Base-by-base conservation (phyloP, 2,888 invertebrate genomes). In the Dinocampus coccinellae region DNA sequence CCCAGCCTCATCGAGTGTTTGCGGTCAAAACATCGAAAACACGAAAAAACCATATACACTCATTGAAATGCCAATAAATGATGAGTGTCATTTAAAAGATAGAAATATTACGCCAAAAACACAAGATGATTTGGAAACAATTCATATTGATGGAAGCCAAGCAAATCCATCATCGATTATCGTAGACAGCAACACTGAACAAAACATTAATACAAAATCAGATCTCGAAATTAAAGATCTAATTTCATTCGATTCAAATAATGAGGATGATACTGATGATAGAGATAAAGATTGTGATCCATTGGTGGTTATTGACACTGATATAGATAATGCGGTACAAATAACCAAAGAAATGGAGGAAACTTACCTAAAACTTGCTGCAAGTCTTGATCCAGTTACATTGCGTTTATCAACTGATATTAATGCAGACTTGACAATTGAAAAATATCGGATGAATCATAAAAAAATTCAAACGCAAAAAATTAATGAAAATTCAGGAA, bases 301-400 rank as follows among this genome's bases (percentile, higher is more conserved):
- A 4, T 34, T 33, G 33, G 7, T 33, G 26, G 33, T 10, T 7
- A 58, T 34, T 20, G 33, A 20, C 33, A 10, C 16, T 10, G 77
- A 80, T 42, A 63, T 77, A 1, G 79, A 80, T 65, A 85, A 83
- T 67, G 85, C 86, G 60, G 82, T 84, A 0, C 84, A 87, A 60
- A 81, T 87, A 9, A 85, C 86, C 26, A 84, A 85, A 73, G 85
- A 86, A 69, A 85, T 87, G 85, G 85, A 87, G 65, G 87, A 87
- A 62, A 86, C 85, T 61, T 87, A 87, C 78, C 68, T 86, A 39
- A 86, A 86, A 70, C 76, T 87, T 11, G 84, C 87, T 2, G 87
- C 86, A 9, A 86, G 85, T 71, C 75, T 87, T 24, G 86, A 87
- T 71, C 82, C 86, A 3, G 79, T 80, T 20, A 76, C 81, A 7